Evolutionary conservation across 2,888 invertebrate species (phyloP).

Genomic region (Papilio demoleus): DNA sequence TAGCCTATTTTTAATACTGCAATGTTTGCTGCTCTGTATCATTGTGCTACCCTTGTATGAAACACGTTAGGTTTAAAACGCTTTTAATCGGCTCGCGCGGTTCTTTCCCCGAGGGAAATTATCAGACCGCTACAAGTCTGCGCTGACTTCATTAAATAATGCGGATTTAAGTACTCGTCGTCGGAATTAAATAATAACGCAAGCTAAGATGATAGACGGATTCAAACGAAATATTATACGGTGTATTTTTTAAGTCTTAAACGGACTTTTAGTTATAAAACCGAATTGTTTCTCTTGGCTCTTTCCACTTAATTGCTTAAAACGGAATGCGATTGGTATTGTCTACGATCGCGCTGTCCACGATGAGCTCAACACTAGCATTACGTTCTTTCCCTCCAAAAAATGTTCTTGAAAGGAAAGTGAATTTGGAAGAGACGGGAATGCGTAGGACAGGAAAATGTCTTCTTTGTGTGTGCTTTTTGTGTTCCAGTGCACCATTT

Average conservation of each 20-base stretch:
- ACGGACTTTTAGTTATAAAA: too few species aligned
- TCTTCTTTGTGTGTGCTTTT: too few species aligned
- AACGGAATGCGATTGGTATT: too few species aligned
- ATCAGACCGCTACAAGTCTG: background rate
- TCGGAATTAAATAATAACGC: constrained; percentile 7
- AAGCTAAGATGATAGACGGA: background rate
- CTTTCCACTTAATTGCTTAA: too few species aligned
- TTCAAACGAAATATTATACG: background rate
- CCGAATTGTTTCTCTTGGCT: too few species aligned
- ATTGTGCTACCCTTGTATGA: background rate
- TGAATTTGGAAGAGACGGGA: too few species aligned
- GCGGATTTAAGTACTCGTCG: background rate
- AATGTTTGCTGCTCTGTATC: background rate
- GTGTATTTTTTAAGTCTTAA: background rate
- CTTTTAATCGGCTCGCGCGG: constrained; percentile 13
- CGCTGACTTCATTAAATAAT: constrained; percentile 15
- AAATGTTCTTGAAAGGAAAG: too few species aligned
- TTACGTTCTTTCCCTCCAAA: too few species aligned
- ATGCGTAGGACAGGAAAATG: too few species aligned
- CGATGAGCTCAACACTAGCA: too few species aligned
- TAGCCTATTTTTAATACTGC: background rate
- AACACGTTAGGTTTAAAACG: background rate
- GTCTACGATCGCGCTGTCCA: too few species aligned
- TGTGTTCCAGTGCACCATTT: too few species aligned
- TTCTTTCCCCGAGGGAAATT: constrained; percentile 6